Percentiles rank a stretch among this genome's conserved stretches.
These are phyloP conservation scores for Oostethus manadensis DNA, from an alignment of 2,113 vertebrate species.

Conservation along the genomic window DNA sequence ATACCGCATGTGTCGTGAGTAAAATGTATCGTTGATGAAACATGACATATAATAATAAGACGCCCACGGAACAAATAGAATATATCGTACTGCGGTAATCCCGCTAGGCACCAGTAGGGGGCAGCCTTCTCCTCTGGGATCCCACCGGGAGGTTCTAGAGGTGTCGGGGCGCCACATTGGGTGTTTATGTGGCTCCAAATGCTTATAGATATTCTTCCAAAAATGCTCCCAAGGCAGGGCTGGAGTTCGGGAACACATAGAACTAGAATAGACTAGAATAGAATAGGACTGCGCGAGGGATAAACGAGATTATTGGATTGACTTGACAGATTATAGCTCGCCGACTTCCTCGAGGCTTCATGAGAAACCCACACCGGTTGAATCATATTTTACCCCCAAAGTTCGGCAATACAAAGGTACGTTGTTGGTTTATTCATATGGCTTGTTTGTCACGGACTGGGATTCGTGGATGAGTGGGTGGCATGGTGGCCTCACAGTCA, in stretches of 20 bases:
- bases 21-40: too few species aligned
- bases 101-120: constrained; percentile 18
- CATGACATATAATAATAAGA: too few species aligned
- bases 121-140: constrained; percentile 16
- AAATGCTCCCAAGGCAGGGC: too few species aligned
- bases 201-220: not conserved
- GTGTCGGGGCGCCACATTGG: not conserved
- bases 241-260: not conserved
- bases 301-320: constrained; percentile 76
- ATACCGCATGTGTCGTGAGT: too few species aligned
- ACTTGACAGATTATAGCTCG: constrained; percentile 63
- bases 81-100: not conserved
- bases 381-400: constrained; percentile 12
- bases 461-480: not conserved
- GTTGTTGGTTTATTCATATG: not conserved
- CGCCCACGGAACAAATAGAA: too few species aligned
- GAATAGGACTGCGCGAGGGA: constrained; percentile 26
- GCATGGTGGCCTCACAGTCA: too few species aligned
- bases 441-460: not conserved
- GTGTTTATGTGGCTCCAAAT: not conserved
- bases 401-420: constrained; percentile 52
- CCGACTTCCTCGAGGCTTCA: constrained; percentile 35
- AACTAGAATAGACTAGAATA: not conserved
- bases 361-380: constrained; percentile 36
- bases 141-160: not conserved